Percentiles rank a stretch among this genome's conserved stretches.
Conservation (phyloP, 2,797 vertebrate genomes). For the Pseudochaenichthys georgianus region DNA sequence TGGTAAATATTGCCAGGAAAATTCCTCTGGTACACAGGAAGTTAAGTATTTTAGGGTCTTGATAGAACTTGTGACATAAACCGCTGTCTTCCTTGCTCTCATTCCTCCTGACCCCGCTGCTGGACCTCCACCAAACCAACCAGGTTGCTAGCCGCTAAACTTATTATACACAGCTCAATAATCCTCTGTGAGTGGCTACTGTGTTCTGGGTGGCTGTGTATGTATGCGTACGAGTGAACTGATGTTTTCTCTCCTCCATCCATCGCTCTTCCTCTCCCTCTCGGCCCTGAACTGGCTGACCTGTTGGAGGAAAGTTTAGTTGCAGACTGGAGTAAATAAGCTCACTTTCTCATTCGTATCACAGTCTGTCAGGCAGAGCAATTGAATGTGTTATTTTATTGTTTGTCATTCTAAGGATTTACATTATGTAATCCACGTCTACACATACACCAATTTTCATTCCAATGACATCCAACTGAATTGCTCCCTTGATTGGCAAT, state of each 20-base stretch:
- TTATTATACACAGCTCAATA: constrained; percentile 43
- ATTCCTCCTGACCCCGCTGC: constrained; percentile 44
- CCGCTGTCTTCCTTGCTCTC: neutral
- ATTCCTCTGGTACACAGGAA: neutral
- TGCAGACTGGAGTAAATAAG: constrained; percentile 25
- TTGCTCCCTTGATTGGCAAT: constrained; percentile 61
- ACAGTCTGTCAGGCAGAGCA: constrained; percentile 13
- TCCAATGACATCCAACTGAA: constrained; percentile 40
- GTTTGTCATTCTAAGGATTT: constrained; percentile 39
- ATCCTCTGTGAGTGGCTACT: constrained; percentile 22
- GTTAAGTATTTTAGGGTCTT: neutral
- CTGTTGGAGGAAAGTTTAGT: constrained; percentile 35
- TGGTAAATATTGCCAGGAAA: neutral
- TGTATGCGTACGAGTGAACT: constrained; percentile 17
- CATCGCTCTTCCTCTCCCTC: constrained; percentile 36
- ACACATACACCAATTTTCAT: constrained; percentile 20
- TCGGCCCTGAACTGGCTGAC: constrained; percentile 52
- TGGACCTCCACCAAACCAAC: constrained; percentile 26
- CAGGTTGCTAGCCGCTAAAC: constrained; percentile 36
- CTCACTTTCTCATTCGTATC: constrained; percentile 13
- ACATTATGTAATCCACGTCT: constrained; percentile 23
- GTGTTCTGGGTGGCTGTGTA: constrained; percentile 36
- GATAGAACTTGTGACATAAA: neutral
- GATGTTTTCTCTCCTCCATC: constrained; percentile 36
- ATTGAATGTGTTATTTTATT: constrained; percentile 24